Conservation (phyloP, 1,140 invertebrate species). For the Drosophila hydei region DNA sequence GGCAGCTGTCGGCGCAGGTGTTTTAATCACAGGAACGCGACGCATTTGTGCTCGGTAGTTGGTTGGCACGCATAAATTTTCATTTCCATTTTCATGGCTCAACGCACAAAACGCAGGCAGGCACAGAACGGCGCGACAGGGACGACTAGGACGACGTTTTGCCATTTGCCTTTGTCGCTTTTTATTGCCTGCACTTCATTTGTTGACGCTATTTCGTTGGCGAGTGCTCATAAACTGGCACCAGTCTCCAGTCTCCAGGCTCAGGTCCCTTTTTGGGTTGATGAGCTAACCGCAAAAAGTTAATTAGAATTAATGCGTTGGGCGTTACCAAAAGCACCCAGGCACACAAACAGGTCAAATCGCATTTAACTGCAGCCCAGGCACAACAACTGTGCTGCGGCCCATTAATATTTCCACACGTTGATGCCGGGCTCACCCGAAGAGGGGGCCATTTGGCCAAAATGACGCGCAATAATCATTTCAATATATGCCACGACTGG, state of each 20-base stretch:
- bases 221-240: conserved; percentile 57
- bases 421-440: conserved; percentile 32
- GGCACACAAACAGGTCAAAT: conserved; percentile 55
- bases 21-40: conserved; percentile 70
- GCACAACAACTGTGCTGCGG: conserved; percentile 14
- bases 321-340: conserved; percentile 23
- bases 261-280: conserved; percentile 47
- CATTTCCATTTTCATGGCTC: conserved; percentile 78
- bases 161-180: conserved; percentile 80
- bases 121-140: conserved; percentile 4
- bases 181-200: conserved; percentile 82
- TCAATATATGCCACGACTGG: conserved; percentile 52
- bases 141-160: conserved; percentile 41
- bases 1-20: conserved; percentile 74
- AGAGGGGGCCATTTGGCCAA: conserved; percentile 48
- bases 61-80: conserved; percentile 74
- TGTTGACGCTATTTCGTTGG: conserved; percentile 68
- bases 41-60: conserved; percentile 30
- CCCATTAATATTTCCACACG: conserved; percentile 65
- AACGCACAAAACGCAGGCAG: conserved; percentile 60
- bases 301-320: conserved; percentile 81
- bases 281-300: conserved; percentile 73
- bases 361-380: conserved; percentile 68
- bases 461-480: conserved; percentile 77
- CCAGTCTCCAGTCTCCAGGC: conserved; percentile 3